These are phyloP conservation scores for Myiozetetes cayanensis DNA, from an alignment of 2,113 vertebrate species.

Conservation along the genomic window DNA sequence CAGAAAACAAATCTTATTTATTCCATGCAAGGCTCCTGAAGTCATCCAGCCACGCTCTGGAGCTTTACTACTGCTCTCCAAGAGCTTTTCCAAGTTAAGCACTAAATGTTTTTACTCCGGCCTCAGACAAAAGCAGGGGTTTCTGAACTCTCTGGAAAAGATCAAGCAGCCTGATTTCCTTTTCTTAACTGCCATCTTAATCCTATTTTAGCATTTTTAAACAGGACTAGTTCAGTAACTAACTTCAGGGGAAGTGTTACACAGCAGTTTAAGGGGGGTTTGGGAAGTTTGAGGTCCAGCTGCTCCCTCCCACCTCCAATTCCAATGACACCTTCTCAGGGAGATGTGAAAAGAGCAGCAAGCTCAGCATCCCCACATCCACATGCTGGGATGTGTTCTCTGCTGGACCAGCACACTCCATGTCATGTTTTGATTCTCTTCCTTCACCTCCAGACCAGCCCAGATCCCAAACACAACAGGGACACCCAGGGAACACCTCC, in stretches of 20 bases:
- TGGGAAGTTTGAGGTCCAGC: background rate
- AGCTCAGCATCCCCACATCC: rapidly evolving
- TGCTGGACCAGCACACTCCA: background rate
- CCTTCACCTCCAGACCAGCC: background rate
- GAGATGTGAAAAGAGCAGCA: background rate
- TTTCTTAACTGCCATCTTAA: background rate
- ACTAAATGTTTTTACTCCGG: background rate
- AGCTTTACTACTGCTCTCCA: background rate
- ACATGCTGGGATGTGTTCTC: rapidly evolving
- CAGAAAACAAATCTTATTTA: conserved; percentile 49
- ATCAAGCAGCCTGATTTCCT: background rate
- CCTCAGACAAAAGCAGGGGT: background rate
- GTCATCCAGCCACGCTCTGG: background rate
- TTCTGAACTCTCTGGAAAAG: background rate
- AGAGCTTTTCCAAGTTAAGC: background rate
- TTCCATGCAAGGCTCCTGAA: background rate
- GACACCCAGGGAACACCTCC: background rate
- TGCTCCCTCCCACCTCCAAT: background rate
- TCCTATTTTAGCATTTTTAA: background rate
- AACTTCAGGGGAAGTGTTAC: background rate
- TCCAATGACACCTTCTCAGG: background rate
- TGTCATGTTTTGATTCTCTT: background rate
- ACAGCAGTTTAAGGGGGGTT: background rate
- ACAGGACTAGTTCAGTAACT: background rate
- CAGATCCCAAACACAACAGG: rapidly evolving